Evolutionary conservation across 2,113 vertebrate species (phyloP).

Genomic region (Phyllopteryx taeniolatus): DNA sequence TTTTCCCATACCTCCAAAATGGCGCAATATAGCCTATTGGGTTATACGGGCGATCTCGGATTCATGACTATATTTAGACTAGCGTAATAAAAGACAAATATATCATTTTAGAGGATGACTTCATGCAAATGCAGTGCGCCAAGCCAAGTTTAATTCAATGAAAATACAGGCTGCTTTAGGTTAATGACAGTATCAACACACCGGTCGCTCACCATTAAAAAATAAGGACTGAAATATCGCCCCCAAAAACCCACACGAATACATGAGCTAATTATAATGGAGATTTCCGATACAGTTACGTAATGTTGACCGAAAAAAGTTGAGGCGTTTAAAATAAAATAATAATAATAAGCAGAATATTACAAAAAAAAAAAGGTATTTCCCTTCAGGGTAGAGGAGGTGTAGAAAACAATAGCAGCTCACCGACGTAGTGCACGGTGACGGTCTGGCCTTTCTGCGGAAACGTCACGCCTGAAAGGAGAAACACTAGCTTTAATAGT

Average conservation of each 20-base stretch:
- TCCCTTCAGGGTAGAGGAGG: neutral
- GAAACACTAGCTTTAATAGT: neutral
- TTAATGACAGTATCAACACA: neutral
- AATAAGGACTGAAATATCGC: neutral
- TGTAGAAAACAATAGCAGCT: constrained; percentile 11
- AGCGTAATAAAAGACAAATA: neutral
- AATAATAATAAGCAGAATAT: too few species aligned
- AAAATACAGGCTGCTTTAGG: neutral
- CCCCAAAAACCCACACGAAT: neutral
- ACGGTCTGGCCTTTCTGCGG: constrained; percentile 13
- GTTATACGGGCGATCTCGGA: neutral
- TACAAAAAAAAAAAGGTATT: neutral
- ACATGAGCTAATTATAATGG: neutral
- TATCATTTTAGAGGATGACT: neutral
- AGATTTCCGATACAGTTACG: neutral
- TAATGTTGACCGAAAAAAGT: neutral
- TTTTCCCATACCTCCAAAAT: neutral
- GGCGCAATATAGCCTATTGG: neutral
- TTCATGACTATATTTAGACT: neutral
- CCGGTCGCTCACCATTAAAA: neutral
- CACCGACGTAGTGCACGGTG: constrained; percentile 54
- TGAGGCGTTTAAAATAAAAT: neutral
- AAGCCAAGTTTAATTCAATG: neutral
- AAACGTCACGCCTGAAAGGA: constrained; percentile 18
- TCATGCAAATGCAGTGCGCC: neutral